Conservation (phyloP, 2,888 invertebrate genomes). For the Agrochola lota region DNA sequence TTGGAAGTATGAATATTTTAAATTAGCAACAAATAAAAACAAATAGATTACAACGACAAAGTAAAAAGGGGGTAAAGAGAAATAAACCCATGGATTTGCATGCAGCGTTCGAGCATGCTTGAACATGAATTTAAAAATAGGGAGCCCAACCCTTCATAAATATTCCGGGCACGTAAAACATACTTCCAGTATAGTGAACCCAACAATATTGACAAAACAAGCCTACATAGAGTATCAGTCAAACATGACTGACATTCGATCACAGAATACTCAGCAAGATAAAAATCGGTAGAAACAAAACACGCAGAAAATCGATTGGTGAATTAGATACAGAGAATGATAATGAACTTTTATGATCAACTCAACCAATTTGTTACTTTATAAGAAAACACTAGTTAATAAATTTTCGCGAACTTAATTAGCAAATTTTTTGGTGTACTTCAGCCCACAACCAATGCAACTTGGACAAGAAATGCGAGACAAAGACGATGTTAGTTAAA, state of each 20-base stretch:
- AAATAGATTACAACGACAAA: not conserved
- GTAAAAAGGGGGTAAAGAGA: not conserved
- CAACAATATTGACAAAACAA: constrained; percentile 31
- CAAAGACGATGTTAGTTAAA: no score
- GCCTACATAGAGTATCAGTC: constrained; percentile 17
- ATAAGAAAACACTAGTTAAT: not conserved
- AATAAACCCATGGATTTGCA: constrained; percentile 28
- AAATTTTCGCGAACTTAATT: not conserved
- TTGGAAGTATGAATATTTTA: not conserved
- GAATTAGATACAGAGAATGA: not conserved
- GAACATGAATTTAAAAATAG: constrained; percentile 25
- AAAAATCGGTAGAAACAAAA: not conserved
- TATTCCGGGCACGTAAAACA: constrained; percentile 39
- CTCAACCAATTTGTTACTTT: not conserved
- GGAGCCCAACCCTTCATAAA: constrained; percentile 11
- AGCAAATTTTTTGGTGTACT: no score
- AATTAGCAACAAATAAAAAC: not conserved
- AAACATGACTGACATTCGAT: constrained; percentile 49
- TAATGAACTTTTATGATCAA: not conserved
- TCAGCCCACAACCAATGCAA: no score
- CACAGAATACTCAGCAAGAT: constrained; percentile 18
- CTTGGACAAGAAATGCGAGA: no score
- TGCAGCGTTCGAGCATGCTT: constrained; percentile 18
- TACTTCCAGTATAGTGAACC: constrained; percentile 16
- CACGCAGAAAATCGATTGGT: not conserved